Evolutionary conservation across 2,113 vertebrate species (phyloP).

Genomic region (Notothenia rossii): DNA sequence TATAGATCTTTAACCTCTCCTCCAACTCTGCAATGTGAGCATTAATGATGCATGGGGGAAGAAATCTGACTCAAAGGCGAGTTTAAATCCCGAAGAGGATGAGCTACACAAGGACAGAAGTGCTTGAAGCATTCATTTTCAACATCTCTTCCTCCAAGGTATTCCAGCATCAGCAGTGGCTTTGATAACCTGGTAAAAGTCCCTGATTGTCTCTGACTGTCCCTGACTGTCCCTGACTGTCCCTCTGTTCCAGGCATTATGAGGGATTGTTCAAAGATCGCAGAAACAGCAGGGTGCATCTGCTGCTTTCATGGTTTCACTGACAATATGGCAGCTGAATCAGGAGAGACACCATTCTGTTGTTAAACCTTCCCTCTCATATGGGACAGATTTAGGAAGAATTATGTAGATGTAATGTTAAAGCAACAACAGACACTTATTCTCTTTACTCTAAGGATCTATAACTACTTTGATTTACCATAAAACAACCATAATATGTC

Average conservation of each 20-base stretch:
- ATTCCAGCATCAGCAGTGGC: slow-evolving; percentile 47
- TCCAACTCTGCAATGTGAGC: background rate
- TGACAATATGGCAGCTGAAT: slow-evolving; percentile 33
- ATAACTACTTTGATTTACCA: no score
- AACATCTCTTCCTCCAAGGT: slow-evolving; percentile 42
- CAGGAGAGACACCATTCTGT: background rate
- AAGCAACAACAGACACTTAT: background rate
- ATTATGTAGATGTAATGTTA: slow-evolving; percentile 8
- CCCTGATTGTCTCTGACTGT: slow-evolving; percentile 21
- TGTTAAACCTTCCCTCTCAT: slow-evolving; percentile 21
- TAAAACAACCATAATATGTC: no score
- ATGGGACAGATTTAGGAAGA: slow-evolving; percentile 13
- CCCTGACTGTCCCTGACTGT: slow-evolving; percentile 29
- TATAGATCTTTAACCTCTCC: background rate
- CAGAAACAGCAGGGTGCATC: slow-evolving; percentile 33
- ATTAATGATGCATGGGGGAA: background rate
- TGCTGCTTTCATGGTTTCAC: slow-evolving; percentile 35
- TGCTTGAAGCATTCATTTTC: slow-evolving; percentile 33
- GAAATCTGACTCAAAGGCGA: slow-evolving; percentile 18
- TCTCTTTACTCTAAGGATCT: background rate
- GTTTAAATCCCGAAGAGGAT: slow-evolving; percentile 23
- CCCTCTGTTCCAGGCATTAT: slow-evolving; percentile 24
- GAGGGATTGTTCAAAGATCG: slow-evolving; percentile 34
- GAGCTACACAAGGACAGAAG: slow-evolving; percentile 12
- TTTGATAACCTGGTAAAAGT: slow-evolving; percentile 39